These are phyloP conservation scores for Potamilus streckersoni DNA, from an alignment of 1,140 invertebrate genomes.

Conservation along the genomic window DNA sequence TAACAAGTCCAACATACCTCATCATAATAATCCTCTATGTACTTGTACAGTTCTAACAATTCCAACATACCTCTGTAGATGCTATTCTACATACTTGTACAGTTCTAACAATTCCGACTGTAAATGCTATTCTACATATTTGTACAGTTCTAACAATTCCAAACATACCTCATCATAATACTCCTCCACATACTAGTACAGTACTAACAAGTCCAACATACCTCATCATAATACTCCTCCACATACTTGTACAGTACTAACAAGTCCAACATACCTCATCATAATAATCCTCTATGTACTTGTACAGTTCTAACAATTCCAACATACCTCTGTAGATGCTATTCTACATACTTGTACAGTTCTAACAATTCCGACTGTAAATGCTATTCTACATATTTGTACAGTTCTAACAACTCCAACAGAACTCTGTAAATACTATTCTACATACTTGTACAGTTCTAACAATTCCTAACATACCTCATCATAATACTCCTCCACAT, in stretches of 20 bases:
- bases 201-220: too few relatives aligned
- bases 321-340: constrained; percentile 60
- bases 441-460: background rate
- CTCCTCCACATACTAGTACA: too few relatives aligned
- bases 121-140: too few relatives aligned
- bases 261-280: too few relatives aligned
- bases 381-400: constrained; percentile 68
- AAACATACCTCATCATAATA: too few relatives aligned
- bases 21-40: too few relatives aligned
- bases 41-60: background rate
- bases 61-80: constrained; percentile 56
- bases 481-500: constrained; percentile 60
- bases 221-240: constrained; percentile 36
- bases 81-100: constrained; percentile 76
- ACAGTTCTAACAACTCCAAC: constrained; percentile 84
- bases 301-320: background rate
- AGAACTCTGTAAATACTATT: too few relatives aligned
- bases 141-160: too few relatives aligned
- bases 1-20: too few relatives aligned
- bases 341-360: constrained; percentile 79
- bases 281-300: too few relatives aligned
- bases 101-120: constrained; percentile 93
- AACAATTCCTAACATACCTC: constrained; percentile 47
- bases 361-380: constrained; percentile 91
- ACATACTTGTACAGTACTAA: too few relatives aligned